These are phyloP conservation scores for Teleopsis dalmanni DNA, from an alignment of 1,140 invertebrate species.

Conservation along the genomic window DNA sequence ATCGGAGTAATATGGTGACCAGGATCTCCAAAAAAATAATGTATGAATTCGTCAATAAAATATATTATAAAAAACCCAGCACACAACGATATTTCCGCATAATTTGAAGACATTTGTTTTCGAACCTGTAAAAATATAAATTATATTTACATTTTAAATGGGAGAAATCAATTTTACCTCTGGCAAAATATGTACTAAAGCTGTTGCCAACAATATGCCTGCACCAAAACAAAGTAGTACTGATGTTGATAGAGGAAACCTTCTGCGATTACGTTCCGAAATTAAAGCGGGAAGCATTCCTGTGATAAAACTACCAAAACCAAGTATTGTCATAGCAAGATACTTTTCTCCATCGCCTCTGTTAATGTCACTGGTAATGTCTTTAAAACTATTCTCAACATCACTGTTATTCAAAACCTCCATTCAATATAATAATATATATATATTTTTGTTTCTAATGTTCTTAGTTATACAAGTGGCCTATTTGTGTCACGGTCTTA, in stretches of 20 bases:
- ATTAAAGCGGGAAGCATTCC: slow-evolving; percentile 60
- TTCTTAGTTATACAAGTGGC: too few species aligned
- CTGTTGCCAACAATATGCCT: slow-evolving; percentile 75
- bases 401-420: background rate
- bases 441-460: too few species aligned
- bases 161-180: slow-evolving; percentile 52
- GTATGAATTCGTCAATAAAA: slow-evolving; percentile 66
- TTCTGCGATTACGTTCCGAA: slow-evolving; percentile 47
- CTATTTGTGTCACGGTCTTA: too few species aligned
- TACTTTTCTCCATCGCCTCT: slow-evolving; percentile 52
- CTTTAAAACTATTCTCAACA: background rate
- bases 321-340: slow-evolving; percentile 60
- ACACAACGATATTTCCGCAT: slow-evolving; percentile 64
- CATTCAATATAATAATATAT: too few species aligned
- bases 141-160: background rate
- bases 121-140: slow-evolving; percentile 24
- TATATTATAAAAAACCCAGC: slow-evolving; percentile 74
- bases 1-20: slow-evolving; percentile 31
- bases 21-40: slow-evolving; percentile 52
- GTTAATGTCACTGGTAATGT: background rate
- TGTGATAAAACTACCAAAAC: slow-evolving; percentile 57
- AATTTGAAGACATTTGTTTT: slow-evolving; percentile 46
- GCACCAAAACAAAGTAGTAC: slow-evolving; percentile 72
- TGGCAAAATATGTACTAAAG: slow-evolving; percentile 74
- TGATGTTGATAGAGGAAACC: slow-evolving; percentile 55